Evolutionary conservation across 92 coral and sea anemone species (phyloP), one percentile per base, ranked within the genome.

Genomic region (Palythoa heliodiscus): DNA sequence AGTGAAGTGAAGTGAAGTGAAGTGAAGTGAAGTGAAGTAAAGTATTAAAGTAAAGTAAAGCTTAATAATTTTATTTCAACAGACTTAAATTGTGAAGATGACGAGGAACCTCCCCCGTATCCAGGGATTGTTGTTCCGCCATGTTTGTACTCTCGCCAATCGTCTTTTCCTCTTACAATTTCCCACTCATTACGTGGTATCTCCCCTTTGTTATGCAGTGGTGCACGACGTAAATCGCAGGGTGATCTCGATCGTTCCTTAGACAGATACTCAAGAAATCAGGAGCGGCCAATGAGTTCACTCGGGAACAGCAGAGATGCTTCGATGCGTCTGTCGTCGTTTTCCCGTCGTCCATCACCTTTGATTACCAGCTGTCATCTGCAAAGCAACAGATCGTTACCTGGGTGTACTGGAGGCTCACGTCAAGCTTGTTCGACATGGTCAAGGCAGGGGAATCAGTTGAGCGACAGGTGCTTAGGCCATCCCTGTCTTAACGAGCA

Each of bases 281-380:
- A 15, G 12, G 37, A 63, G 60, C 63, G 35, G 70, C 70, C 84
- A 43, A 15, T 70, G 29, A 80, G 84, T 40, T 66, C 84, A n/a
- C 73, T 80, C 0, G 84, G 84, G 47, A 80, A 20, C 14, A 43
- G 24, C 72, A 64, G 84, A 39, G 82, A 77, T 43, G 17, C 11
- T 15, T 13, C 38, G 22, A 60, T 55, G 54, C 84, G 66, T 48
- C 57, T 74, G 23, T 64, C 84, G 9, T 48, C 84, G 13, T 67
- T 80, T 80, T 48, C 40, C 39, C 74, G 84, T 43, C 74, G 84
- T 48, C 84, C 84, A 47, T 80, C 84, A 64, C 84, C 84, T 64
- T 66, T 80, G 74, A 22, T 48, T 64, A 73, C 43, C 73, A 80
- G 14, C 73, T 66, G 61, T 66, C 73, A 38, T 17, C 83, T 1